Evolutionary conservation across 2,888 invertebrate genomes (phyloP).

Genomic region (Xestia c-nigrum): DNA sequence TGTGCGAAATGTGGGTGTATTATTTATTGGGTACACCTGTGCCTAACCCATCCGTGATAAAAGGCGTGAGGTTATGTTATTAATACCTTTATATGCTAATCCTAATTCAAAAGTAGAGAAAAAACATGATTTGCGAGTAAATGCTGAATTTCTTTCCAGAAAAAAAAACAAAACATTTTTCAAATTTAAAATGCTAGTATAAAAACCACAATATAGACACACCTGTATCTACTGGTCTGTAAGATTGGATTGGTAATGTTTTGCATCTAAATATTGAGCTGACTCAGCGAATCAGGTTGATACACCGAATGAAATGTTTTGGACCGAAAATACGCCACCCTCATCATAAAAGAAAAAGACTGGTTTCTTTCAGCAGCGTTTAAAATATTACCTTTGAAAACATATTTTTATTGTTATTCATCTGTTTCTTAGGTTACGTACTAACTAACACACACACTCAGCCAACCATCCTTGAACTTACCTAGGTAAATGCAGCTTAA

Average conservation of each 20-base stretch:
- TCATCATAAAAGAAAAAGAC: neutral
- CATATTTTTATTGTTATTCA: conserved; percentile 5
- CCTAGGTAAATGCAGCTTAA: neutral
- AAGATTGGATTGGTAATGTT: conserved; percentile 25
- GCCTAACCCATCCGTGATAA: neutral
- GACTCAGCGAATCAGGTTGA: neutral
- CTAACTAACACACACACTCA: no score
- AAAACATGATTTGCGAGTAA: neutral
- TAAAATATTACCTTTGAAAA: neutral
- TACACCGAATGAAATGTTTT: conserved; percentile 6
- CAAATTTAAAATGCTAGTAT: neutral
- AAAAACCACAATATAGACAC: neutral
- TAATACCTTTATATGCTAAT: no score
- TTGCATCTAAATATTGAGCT: conserved; percentile 31
- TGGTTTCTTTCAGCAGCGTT: neutral
- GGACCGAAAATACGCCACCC: neutral
- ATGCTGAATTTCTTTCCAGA: neutral
- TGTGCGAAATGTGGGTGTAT: no score
- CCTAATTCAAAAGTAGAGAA: no score
- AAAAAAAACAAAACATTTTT: neutral
- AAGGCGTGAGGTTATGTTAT: neutral
- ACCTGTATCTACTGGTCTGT: neutral
- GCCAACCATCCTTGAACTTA: no score
- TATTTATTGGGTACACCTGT: no score
- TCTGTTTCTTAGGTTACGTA: no score